phyloP scores from a whole-genome alignment of 2,888 invertebrate species.

The Drosophila longiperda region DNA sequence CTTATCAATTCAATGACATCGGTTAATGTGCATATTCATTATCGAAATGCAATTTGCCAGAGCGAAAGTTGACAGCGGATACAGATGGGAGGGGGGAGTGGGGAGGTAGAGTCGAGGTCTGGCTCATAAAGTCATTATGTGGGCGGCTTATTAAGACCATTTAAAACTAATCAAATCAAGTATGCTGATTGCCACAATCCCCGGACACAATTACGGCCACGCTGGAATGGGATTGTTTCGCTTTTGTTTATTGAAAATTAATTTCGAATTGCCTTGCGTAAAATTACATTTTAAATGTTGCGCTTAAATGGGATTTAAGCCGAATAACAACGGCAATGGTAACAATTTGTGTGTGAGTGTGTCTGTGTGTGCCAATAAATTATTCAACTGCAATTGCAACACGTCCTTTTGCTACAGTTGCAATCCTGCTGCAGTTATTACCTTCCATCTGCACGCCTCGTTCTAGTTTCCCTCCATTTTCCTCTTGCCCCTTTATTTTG shows the following conservation, averaged over 20 bases:
- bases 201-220: conserved; percentile 35
- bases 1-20: conserved; percentile 53
- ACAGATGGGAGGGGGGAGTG: background rate
- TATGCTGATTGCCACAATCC: conserved; percentile 60
- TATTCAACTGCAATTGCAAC: conserved; percentile 64
- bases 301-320: conserved; percentile 71
- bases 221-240: conserved; percentile 16
- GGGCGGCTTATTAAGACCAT: conserved; percentile 63
- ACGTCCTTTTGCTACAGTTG: conserved; percentile 37
- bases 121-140: conserved; percentile 67
- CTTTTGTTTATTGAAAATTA: conserved; percentile 73
- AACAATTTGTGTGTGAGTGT: conserved; percentile 19
- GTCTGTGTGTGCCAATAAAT: conserved; percentile 50
- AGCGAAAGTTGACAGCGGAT: conserved; percentile 16
- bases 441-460: conserved; percentile 5
- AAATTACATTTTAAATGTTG: conserved; percentile 78
- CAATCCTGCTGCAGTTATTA: conserved; percentile 26
- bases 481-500: conserved; percentile 32
- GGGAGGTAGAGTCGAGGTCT: background rate
- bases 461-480: conserved; percentile 1
- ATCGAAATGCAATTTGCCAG: conserved; percentile 62
- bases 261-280: conserved; percentile 61
- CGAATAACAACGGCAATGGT: conserved; percentile 10
- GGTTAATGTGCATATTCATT: conserved; percentile 73
- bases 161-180: conserved; percentile 80